Percentiles rank a stretch among this genome's conserved stretches.
phyloP scores from a whole-genome alignment of 1,140 invertebrate genomes.

The Drosophila sucinea region DNA sequence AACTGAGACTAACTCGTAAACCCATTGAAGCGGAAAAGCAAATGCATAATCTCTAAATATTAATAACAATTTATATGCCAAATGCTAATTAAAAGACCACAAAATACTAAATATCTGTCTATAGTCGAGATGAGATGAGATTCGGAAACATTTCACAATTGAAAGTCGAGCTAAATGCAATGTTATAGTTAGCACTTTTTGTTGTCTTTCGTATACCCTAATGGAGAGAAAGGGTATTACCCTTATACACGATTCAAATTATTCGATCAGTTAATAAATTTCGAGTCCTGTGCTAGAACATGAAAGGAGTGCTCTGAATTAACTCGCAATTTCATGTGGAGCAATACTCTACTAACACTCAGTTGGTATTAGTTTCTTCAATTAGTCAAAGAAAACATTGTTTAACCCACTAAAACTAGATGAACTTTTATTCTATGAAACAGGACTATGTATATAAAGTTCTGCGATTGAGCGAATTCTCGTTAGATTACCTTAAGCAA shows the following conservation, averaged over 20 bases:
- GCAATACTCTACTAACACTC: too few relatives aligned
- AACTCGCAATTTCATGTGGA: too few relatives aligned
- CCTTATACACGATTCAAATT: neutral
- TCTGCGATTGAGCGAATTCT: too few relatives aligned
- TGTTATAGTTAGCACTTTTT: conserved; percentile 49
- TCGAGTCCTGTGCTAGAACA: too few relatives aligned
- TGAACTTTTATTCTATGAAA: too few relatives aligned
- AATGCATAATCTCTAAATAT: conserved; percentile 55
- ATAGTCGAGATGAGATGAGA: neutral
- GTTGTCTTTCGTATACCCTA: conserved; percentile 3
- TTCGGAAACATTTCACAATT: conserved; percentile 3
- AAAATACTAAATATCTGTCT: conserved; percentile 17
- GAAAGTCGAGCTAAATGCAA: conserved; percentile 26
- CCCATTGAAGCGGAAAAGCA: conserved; percentile 27
- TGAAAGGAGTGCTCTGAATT: too few relatives aligned
- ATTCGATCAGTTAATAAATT: too few relatives aligned
- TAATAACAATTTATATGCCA: conserved; percentile 43
- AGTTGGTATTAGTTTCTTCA: too few relatives aligned
- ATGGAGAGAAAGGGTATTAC: neutral
- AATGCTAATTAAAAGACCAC: conserved; percentile 34
- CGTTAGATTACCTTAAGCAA: neutral
- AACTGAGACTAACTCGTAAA: conserved; percentile 39
- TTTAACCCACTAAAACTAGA: too few relatives aligned
- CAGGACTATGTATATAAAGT: too few relatives aligned
- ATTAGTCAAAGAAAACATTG: too few relatives aligned